These are phyloP conservation scores for Vanessa atalanta DNA, from an alignment of 1,140 invertebrate genomes.

Conservation along the genomic window DNA sequence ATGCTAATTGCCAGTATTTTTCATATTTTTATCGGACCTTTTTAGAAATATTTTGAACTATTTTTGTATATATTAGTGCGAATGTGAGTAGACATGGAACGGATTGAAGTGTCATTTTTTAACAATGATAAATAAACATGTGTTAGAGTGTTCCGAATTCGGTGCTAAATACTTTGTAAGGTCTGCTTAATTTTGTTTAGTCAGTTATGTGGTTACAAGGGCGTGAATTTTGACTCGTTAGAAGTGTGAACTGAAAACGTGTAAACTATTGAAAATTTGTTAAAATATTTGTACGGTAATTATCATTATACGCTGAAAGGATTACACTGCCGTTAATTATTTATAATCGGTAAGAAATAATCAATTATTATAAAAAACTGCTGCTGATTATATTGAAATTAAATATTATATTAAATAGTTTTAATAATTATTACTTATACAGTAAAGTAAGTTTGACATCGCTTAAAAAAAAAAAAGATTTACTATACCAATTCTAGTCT, in stretches of 20 bases:
- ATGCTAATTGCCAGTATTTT: constrained; percentile 34
- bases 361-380: not conserved
- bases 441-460: too few relatives aligned
- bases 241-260: constrained; percentile 71
- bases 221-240: constrained; percentile 73
- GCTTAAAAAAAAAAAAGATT: too few relatives aligned
- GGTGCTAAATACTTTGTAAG: constrained; percentile 73
- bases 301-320: constrained; percentile 28
- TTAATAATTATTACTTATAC: not conserved
- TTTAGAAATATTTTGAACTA: constrained; percentile 20
- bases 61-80: constrained; percentile 25
- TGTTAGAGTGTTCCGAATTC: constrained; percentile 66
- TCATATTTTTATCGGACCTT: not conserved
- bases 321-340: constrained; percentile 30
- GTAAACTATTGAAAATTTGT: constrained; percentile 57
- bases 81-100: constrained; percentile 30
- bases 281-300: constrained; percentile 45
- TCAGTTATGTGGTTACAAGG: constrained; percentile 72
- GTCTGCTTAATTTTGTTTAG: constrained; percentile 67
- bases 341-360: constrained; percentile 26
- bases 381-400: not conserved
- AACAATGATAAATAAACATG: constrained; percentile 44
- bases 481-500: too few relatives aligned
- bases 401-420: not conserved
- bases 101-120: constrained; percentile 52